phyloP scores from a whole-genome alignment of 2,888 invertebrate genomes.

The Drosophila mimetica region DNA sequence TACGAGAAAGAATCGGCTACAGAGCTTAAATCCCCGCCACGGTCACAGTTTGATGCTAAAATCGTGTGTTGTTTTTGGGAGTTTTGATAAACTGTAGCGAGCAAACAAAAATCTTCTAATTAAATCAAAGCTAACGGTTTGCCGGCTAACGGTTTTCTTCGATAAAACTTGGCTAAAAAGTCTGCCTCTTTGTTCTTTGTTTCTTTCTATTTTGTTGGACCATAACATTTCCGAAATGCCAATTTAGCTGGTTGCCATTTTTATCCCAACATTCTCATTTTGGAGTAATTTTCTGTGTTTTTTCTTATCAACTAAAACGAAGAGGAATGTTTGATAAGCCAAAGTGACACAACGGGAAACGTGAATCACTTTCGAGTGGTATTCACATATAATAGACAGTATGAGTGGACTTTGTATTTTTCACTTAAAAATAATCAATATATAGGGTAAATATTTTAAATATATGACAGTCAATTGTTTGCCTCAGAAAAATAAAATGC shows the following conservation, averaged over 20 bases:
- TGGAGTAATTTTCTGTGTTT: slow-evolving; percentile 32
- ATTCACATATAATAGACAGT: slow-evolving; percentile 1
- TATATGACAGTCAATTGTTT: too few relatives aligned
- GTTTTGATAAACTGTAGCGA: slow-evolving; percentile 28
- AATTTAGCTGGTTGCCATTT: slow-evolving; percentile 1
- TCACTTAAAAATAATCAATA: slow-evolving; percentile 11
- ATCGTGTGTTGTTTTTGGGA: slow-evolving; percentile 27
- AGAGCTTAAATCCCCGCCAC: slow-evolving; percentile 49
- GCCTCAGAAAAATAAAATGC: background rate
- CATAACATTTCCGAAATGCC: slow-evolving; percentile 11
- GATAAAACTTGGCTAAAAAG: slow-evolving; percentile 10
- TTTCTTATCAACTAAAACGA: slow-evolving; percentile 23
- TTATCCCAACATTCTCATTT: slow-evolving; percentile 27
- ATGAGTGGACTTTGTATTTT: slow-evolving; percentile 8
- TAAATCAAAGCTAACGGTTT: slow-evolving; percentile 43
- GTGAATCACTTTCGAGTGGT: slow-evolving; percentile 33
- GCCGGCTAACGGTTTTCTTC: slow-evolving; percentile 16
- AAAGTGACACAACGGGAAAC: slow-evolving; percentile 17
- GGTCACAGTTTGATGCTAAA: slow-evolving; percentile 47
- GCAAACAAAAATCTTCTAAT: slow-evolving; percentile 46
- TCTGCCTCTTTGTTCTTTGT: slow-evolving; percentile 1
- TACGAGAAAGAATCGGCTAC: slow-evolving; percentile 8
- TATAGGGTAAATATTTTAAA: background rate
- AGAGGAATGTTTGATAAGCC: slow-evolving; percentile 28
- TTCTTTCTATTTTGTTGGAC: background rate